Evolutionary conservation across 2,113 vertebrate genomes (phyloP).

Genomic region (Rhynchomys soricoides): DNA sequence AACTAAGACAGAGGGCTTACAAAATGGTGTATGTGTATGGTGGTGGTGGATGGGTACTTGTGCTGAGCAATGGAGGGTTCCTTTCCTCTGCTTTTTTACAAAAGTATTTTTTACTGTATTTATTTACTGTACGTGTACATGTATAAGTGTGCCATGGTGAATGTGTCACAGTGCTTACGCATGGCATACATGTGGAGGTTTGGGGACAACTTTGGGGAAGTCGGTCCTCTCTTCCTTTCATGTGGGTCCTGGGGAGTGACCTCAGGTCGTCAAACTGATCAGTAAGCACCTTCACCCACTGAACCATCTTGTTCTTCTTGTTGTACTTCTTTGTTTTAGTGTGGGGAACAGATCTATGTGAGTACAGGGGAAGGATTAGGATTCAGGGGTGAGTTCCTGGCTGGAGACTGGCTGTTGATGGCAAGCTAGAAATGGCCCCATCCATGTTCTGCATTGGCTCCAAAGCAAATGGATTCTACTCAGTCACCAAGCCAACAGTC

Average conservation of each 20-base stretch:
- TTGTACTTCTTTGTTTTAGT: background rate
- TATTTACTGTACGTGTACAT: background rate
- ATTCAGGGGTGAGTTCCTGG: background rate
- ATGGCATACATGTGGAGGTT: background rate
- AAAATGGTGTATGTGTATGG: background rate
- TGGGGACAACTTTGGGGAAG: background rate
- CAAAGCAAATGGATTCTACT: background rate
- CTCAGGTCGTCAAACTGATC: background rate
- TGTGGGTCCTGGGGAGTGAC: background rate
- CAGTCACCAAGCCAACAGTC: background rate
- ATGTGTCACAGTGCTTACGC: background rate
- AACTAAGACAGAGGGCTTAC: background rate
- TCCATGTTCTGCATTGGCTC: background rate
- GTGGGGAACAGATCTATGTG: background rate
- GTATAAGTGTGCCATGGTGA: background rate
- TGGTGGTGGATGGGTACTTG: background rate
- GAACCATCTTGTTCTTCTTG: background rate
- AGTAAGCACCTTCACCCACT: background rate
- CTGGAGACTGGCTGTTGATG: background rate
- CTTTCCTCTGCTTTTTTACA: too few relatives aligned
- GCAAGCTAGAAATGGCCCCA: background rate
- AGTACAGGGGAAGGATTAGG: background rate
- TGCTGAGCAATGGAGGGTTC: background rate
- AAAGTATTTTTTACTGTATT: background rate
- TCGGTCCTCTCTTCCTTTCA: background rate